A percentile compares a stretch with the other conserved stretches of the same genome.
Evolutionary conservation across 1,140 invertebrate genomes (phyloP).

Genomic region (Centruroides vittatus): DNA sequence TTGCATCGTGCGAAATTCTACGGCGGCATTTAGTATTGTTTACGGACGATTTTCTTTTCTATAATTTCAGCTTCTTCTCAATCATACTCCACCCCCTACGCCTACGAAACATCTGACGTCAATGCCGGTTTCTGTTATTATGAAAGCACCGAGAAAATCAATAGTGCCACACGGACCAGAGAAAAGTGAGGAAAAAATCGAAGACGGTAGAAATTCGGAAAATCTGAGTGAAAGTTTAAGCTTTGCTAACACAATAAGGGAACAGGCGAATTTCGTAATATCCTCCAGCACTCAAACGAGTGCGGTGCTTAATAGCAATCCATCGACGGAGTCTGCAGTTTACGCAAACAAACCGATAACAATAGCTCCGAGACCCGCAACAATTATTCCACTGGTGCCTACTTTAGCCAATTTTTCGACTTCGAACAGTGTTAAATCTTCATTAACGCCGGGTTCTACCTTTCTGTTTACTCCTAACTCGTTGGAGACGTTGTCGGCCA

Average conservation of each 20-base stretch:
- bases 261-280: constrained; percentile 6
- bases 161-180: not conserved
- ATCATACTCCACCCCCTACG: constrained; percentile 33
- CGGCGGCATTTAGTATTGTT: no score
- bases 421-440: not conserved
- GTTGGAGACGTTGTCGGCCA: not conserved
- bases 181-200: no score
- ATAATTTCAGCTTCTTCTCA: constrained; percentile 28
- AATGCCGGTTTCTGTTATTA: constrained; percentile 52
- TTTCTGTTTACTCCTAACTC: no score
- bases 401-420: no score
- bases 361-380: no score
- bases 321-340: no score
- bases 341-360: not conserved
- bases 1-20: no score
- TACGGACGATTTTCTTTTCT: no score
- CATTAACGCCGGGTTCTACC: not conserved
- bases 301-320: no score
- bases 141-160: constrained; percentile 40
- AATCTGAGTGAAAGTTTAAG: constrained; percentile 4
- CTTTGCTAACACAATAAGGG: constrained; percentile 25
- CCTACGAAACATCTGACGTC: constrained; percentile 29
- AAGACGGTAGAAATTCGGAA: not conserved
- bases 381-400: no score
- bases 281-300: constrained; percentile 3